Base-by-base conservation (phyloP, 2,888 invertebrate species). In the Phasia obesa region DNA sequence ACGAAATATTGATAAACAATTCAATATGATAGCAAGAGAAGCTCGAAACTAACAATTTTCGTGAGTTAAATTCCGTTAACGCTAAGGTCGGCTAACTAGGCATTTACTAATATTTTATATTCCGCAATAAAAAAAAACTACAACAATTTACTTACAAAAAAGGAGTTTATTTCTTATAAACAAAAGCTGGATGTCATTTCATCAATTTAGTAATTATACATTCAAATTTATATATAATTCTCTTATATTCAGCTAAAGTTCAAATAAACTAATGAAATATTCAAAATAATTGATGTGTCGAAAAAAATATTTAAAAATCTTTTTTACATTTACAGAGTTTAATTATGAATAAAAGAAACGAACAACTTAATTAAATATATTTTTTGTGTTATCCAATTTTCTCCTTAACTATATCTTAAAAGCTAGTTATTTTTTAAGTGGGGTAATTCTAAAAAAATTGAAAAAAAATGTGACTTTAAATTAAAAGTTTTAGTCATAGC, bases 321-420 rank as follows among this genome's bases (percentile, higher is more conserved):
- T 77, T 69, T 78, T 71, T 64, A 71, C 71, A 78, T 71, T 44
- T 79, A 73, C 74, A 60, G 27, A 47, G 21, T 42, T 59, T 44
- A 60, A 35, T 79, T 73, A 60, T 44, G 51, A 62, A 49, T 76
- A 81, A 62, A 55, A 81, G 51, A 67, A 31, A 74, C 53, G 67
- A 65, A 70, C 42, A 76, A 65, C 70, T 81, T 51, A 81, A 73
- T 27, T 23, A 59, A 38, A 65, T 67, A 25, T 25, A 82, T 69
- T 25, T 65, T 57, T 23, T 73, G 19, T 59, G 35, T 71, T 64
- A 73, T 74, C 49, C 47, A 53, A 69, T 69, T 31, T 21, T 55
- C 57, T 47, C 64, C 78, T 78, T 82, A 78, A 42, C 71, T 78
- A 76, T 21, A 65, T 55, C 82, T 83, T 83, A 83, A 53, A 31